Evolutionary conservation across 2,113 vertebrate species (phyloP), one percentile per base, ranked within the genome.

Genomic region (Misgurnus anguillicaudatus): DNA sequence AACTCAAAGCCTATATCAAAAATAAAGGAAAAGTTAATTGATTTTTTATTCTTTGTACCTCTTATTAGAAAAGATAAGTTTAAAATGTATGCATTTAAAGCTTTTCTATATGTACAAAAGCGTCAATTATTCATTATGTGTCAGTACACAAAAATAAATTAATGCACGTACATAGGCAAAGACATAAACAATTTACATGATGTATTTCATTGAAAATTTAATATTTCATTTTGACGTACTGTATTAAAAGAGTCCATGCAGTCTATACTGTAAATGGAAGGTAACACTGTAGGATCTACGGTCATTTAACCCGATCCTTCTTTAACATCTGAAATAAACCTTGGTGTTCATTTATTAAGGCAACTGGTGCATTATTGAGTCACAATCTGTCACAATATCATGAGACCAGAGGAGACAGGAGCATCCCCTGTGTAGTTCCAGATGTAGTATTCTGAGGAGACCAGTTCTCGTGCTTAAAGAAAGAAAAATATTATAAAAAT

Each of bases 381-480:
- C 24, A 31, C 24, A 57, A 60, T 24, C 19, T 13, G 17, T 77
- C 89, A 93, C 66, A 91, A 80, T 72, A 87, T 90, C 83, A 89
- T 83, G 70, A 87, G 88, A 8, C 89, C 91, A 75, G 89, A 90
- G 14, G 88, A 90, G n/a, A 93, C 82, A 2, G 97, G 96, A 72
- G 96, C 95, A 36, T 91, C 84, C 5, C 95, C 95, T 86, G 94
- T 95, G 80, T 95, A 96, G 90, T 98, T 99, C 96, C 98, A 99
- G 86, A 98, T 95, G 89, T 92, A 96, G 86, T 96, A 98, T 80
- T 96, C 24, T 31, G 24, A 31, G 1, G 24, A 31, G 24, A 31
- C 48, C 48, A 51, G 48, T 14, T 51, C 53, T 16, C 31, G 16
- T 55, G 16, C 42, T 53, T 51, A 51, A 3, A 51, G 48, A 13